Conservation (phyloP, 1,140 invertebrate species). For the Trichogramma pretiosum region DNA sequence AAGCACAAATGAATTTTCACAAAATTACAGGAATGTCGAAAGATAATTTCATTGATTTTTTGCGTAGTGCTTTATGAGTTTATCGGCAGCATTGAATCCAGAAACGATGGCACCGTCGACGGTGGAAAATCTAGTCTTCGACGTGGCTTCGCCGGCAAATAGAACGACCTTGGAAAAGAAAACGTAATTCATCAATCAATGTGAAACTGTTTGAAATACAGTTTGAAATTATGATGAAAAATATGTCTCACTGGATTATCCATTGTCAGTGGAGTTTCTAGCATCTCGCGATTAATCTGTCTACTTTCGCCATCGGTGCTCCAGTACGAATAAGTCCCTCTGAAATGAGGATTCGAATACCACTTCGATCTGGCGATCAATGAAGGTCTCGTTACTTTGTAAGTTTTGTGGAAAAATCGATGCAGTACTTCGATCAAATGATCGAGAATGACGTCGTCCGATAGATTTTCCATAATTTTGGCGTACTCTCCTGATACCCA, state of each 20-base stretch:
- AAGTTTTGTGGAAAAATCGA: conserved; percentile 36
- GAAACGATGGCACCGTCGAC: conserved; percentile 70
- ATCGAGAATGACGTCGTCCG: conserved; percentile 39
- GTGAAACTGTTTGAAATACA: too few species aligned
- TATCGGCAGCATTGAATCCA: conserved; percentile 65
- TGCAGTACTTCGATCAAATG: conserved; percentile 38
- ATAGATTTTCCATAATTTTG: conserved; percentile 47
- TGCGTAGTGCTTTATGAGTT: conserved; percentile 34
- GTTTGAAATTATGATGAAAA: too few species aligned
- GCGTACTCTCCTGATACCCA: conserved; percentile 50
- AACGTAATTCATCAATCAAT: too few species aligned
- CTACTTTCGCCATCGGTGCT: conserved; percentile 37
- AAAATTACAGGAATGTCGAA: too few species aligned
- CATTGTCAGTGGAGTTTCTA: conserved; percentile 22
- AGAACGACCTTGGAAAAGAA: conserved; percentile 46
- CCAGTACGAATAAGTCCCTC: conserved; percentile 61
- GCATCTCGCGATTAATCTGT: conserved; percentile 9
- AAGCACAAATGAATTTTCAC: too few species aligned
- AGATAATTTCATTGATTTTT: conserved; percentile 10
- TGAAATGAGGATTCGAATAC: conserved; percentile 55
- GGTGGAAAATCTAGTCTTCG: conserved; percentile 56
- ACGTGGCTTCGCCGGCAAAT: conserved; percentile 61
- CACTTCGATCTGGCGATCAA: conserved; percentile 51
- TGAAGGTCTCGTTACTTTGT: conserved; percentile 43
- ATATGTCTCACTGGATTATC: conserved; percentile 11